These are phyloP conservation scores for Hermodice carunculata DNA, from an alignment of 2,888 invertebrate genomes.

Conservation along the genomic window DNA sequence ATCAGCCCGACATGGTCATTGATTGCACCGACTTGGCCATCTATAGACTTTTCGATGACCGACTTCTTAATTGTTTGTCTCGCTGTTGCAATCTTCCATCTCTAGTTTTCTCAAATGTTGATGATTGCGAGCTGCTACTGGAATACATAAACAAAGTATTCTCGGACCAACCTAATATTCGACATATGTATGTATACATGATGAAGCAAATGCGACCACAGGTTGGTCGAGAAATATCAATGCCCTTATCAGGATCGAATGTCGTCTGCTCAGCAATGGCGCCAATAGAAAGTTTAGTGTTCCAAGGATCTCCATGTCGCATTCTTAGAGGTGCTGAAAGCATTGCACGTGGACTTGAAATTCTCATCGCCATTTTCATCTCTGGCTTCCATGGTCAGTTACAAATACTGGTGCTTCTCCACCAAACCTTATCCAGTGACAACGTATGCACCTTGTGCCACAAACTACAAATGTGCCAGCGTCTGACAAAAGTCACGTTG, in stretches of 20 bases:
- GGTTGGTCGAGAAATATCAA: background rate
- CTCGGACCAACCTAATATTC: background rate
- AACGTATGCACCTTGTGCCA: no score
- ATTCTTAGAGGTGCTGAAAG: conserved; percentile 7
- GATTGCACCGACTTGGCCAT: conserved; percentile 10
- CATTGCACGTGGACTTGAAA: conserved; percentile 6
- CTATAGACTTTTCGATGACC: conserved; percentile 12
- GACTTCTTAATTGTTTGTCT: background rate
- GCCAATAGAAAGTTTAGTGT: conserved; percentile 1
- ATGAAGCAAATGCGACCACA: conserved; percentile 8
- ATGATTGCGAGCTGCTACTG: conserved; percentile 2
- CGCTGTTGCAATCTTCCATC: conserved; percentile 2
- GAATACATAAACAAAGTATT: conserved; percentile 13
- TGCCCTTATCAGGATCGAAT: no score
- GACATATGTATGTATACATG: conserved; percentile 12
- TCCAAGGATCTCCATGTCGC: background rate
- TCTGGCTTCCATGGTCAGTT: no score
- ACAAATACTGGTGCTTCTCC: no score
- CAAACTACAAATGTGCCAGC: no score
- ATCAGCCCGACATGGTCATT: conserved; percentile 8
- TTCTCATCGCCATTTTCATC: no score
- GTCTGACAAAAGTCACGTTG: no score
- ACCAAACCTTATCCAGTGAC: no score
- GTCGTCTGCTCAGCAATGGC: background rate
- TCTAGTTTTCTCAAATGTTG: conserved; percentile 13